Conservation (phyloP, 2,888 invertebrate genomes). For the Abrostola tripartita region DNA sequence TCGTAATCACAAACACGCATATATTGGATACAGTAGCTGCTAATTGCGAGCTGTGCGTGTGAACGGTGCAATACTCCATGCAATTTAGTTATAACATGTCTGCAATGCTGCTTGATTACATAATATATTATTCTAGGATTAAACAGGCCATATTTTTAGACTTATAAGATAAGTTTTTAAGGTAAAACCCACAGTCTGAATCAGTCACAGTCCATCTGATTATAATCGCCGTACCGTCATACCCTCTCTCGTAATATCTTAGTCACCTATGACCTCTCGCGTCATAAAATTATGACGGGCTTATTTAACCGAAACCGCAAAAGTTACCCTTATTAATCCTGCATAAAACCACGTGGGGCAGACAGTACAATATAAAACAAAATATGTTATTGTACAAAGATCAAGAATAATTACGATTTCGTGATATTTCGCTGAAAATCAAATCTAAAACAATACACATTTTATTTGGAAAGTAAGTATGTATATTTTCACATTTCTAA, state of each 20-base stretch:
- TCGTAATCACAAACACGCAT: constrained; percentile 23
- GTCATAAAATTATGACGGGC: constrained; percentile 1
- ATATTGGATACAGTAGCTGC: constrained; percentile 17
- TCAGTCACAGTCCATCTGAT: too few relatives aligned
- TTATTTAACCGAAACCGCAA: background rate
- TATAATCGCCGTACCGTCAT: too few relatives aligned
- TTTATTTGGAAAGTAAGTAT: too few relatives aligned
- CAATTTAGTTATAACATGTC: background rate
- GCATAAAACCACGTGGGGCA: background rate
- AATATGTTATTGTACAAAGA: background rate
- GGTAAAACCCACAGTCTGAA: too few relatives aligned
- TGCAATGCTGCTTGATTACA: too few relatives aligned
- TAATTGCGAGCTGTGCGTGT: constrained; percentile 19
- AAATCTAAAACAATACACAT: too few relatives aligned
- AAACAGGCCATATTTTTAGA: too few relatives aligned
- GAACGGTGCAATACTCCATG: constrained; percentile 13
- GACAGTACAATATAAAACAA: background rate
- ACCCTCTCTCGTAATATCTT: background rate
- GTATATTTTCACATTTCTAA: too few relatives aligned
- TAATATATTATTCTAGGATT: too few relatives aligned
- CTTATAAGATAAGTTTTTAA: too few relatives aligned
- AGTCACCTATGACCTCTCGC: background rate
- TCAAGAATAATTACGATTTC: too few relatives aligned
- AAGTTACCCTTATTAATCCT: constrained; percentile 1
- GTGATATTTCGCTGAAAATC: too few relatives aligned